Evolutionary conservation across 2,113 vertebrate genomes (phyloP).

Genomic region (Symphodus melops): DNA sequence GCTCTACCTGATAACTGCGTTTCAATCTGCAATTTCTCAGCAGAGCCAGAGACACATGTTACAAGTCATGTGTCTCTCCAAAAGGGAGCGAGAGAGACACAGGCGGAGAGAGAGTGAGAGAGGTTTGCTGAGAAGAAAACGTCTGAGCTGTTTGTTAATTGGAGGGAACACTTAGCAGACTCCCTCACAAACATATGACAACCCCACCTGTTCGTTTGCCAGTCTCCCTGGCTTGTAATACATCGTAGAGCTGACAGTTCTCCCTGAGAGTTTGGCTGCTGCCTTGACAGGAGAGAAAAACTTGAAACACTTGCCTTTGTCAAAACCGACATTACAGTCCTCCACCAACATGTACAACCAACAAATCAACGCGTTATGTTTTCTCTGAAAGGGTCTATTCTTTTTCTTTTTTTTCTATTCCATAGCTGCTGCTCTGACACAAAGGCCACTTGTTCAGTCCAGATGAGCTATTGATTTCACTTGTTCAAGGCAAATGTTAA

Average conservation of each 20-base stretch:
- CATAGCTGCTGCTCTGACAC: background rate
- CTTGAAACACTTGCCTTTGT: slow-evolving; percentile 53
- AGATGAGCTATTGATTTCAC: slow-evolving; percentile 1
- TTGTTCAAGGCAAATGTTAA: background rate
- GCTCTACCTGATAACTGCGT: slow-evolving; percentile 47
- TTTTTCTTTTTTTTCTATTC: slow-evolving; percentile 5
- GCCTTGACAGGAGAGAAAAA: slow-evolving; percentile 59
- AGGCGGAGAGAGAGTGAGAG: background rate
- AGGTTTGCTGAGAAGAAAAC: slow-evolving; percentile 41
- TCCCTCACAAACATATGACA: slow-evolving; percentile 69
- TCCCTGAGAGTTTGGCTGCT: slow-evolving; percentile 57
- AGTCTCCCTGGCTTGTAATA: slow-evolving; percentile 57
- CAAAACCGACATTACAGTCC: slow-evolving; percentile 44
- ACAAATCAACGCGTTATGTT: slow-evolving; percentile 30
- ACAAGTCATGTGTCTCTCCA: slow-evolving; percentile 51
- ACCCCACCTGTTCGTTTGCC: slow-evolving; percentile 72
- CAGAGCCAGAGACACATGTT: slow-evolving; percentile 38
- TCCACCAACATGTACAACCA: slow-evolving; percentile 39
- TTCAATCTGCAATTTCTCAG: slow-evolving; percentile 56
- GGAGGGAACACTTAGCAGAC: slow-evolving; percentile 68
- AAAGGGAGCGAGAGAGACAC: slow-evolving; percentile 12
- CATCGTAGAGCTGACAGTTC: slow-evolving; percentile 62
- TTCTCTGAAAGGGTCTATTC: background rate
- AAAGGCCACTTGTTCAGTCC: background rate
- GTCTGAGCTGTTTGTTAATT: slow-evolving; percentile 72